Conservation (phyloP, 2,888 invertebrate species). For the Napeogenes sylphis region DNA sequence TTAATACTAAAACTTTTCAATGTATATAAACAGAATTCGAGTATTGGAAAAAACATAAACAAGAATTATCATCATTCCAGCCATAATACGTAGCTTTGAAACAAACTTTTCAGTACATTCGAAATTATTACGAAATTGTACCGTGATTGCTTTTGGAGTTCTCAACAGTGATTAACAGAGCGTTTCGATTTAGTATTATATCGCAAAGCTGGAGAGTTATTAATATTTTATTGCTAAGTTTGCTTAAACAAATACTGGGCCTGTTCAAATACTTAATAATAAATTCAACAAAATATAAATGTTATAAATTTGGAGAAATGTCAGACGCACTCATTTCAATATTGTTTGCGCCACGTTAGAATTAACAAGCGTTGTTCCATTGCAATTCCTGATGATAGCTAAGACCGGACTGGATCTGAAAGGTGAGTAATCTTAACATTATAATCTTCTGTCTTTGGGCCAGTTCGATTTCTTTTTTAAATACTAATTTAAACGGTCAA, state of each 20-base stretch:
- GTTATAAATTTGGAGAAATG: not conserved
- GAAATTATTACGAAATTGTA: slow-evolving; percentile 3
- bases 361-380: too few relatives aligned
- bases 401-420: too few relatives aligned
- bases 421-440: too few relatives aligned
- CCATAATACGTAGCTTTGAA: not conserved
- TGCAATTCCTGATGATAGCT: too few relatives aligned
- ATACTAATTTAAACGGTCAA: too few relatives aligned
- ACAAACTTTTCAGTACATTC: slow-evolving; percentile 1
- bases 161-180: slow-evolving; percentile 4
- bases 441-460: too few relatives aligned
- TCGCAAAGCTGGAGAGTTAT: not conserved
- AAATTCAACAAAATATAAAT: not conserved
- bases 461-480: too few relatives aligned
- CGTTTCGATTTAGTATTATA: slow-evolving; percentile 1
- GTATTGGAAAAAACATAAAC: not conserved
- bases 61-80: not conserved
- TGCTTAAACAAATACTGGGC: not conserved
- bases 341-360: too few relatives aligned
- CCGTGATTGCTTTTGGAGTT: slow-evolving; percentile 4
- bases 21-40: too few relatives aligned
- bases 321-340: too few relatives aligned
- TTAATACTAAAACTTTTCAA: too few relatives aligned
- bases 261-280: not conserved
- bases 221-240: not conserved